Base-by-base conservation (phyloP, 2,797 vertebrate genomes). In the Agapornis canus region DNA sequence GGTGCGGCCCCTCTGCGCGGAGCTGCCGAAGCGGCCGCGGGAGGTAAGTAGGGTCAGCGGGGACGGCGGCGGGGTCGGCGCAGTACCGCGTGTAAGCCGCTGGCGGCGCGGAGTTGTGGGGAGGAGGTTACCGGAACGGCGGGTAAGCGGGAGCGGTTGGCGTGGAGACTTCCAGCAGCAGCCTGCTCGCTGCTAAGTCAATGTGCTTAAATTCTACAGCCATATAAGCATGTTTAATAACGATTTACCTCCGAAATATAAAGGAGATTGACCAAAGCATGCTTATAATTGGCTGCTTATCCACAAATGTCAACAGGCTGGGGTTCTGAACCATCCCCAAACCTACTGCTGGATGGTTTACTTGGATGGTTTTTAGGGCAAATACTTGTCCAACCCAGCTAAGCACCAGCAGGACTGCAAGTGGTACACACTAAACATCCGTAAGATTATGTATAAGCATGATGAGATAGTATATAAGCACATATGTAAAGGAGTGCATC, bases 311-410 rank as follows among this genome's bases (percentile, higher is more conserved):
- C 1, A 19, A 11, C 22, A 6, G 76, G 39, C 5, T 31, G 75
- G n/a, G 6, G 17, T 25, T 31, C 54, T 43, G 63, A 45, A 31
- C 26, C 26, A 4, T 12, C 45, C 73, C 66, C 7, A 48, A n/a
- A 27, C 3, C 31, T 11, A 2, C 47, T 23, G 12, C 5, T 8
- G 39, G 54, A 23, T 56, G 54, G 16, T 12, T 2, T 11, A 2
- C 19, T n/a, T 11, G 2, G 10, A 1, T 18, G 48, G 2, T 0
- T 26, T 61, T 32, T 39, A n/a, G 23, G 4, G 37, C 43, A 37
- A 39, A 45, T 19, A 3, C 0, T 0, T 13, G 57, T 26, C 23
- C 4, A 2, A 0, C 19, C 13, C 31, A 7, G 63, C 16, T 10
- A 10, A 48, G 20, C 47, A 0, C 19, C 3, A 19, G 15, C 35